A percentile compares a stretch with the other conserved stretches of the same genome.
Evolutionary conservation across 37 sponge, comb jelly and placozoan species (phyloP).

Genomic region (Lycopodina hypogea): DNA sequence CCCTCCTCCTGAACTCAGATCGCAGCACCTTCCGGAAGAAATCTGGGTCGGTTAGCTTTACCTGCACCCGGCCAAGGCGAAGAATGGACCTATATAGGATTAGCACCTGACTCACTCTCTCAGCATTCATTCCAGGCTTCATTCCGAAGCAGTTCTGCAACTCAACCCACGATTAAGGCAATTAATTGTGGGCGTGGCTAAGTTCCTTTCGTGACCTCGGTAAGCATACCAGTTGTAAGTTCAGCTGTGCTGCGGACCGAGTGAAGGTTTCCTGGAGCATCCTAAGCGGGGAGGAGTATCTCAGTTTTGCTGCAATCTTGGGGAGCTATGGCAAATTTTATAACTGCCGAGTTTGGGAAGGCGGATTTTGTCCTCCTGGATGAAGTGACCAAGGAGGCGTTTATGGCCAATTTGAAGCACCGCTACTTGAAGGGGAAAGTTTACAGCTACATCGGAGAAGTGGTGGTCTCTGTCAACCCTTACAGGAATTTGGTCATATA

Average conservation of each 20-base stretch:
- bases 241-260: not conserved
- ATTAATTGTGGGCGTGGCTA: not conserved
- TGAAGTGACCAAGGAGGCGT: conserved; percentile 48
- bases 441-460: conserved; percentile 87
- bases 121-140: no score
- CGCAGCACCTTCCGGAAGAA: conserved; percentile 37
- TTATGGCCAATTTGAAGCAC: conserved; percentile 72
- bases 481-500: conserved; percentile 70
- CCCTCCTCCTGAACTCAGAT: conserved; percentile 26
- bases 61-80: not conserved
- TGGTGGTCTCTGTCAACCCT: conserved; percentile 83
- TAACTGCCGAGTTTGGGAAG: conserved; percentile 51
- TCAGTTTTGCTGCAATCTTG: not conserved
- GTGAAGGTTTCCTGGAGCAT: not conserved
- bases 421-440: conserved; percentile 64
- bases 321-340: conserved; percentile 45
- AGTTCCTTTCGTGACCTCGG: not conserved
- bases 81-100: conserved; percentile 39
- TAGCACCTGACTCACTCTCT: conserved; percentile 8
- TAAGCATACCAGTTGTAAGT: not conserved
- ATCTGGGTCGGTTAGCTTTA: conserved; percentile 35
- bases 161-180: not conserved
- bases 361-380: conserved; percentile 84
- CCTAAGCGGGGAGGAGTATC: not conserved
- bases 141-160: not conserved